A percentile compares a stretch with the other conserved stretches of the same genome.
These are phyloP conservation scores for Decapterus maruadsi DNA, from an alignment of 2,797 vertebrate species.

Conservation along the genomic window DNA sequence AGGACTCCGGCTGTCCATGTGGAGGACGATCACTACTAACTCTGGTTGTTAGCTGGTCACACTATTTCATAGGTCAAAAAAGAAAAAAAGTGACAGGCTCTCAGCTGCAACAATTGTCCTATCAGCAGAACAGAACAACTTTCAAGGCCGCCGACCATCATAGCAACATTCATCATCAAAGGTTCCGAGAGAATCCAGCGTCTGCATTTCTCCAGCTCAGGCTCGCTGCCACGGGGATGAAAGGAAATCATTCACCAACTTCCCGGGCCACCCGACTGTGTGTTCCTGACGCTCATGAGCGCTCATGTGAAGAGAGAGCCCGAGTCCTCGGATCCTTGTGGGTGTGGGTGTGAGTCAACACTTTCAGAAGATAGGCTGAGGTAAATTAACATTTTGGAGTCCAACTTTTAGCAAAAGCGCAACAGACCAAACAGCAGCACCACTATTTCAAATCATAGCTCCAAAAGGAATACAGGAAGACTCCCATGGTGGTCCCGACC, in stretches of 20 bases:
- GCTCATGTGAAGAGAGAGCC: conserved; percentile 28
- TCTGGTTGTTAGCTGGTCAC: not conserved
- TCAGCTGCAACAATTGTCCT: conserved; percentile 9
- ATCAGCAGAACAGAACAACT: conserved; percentile 41
- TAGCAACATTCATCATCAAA: conserved; percentile 34
- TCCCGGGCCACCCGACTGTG: conserved; percentile 17
- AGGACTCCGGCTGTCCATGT: not conserved
- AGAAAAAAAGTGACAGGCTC: not conserved
- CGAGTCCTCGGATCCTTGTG: conserved; percentile 24
- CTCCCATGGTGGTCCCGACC: not conserved
- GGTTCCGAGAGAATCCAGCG: conserved; percentile 23
- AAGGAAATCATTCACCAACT: conserved; percentile 54
- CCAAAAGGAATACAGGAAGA: not conserved
- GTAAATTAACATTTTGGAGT: conserved; percentile 37
- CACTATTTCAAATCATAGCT: not conserved
- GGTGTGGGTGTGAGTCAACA: conserved; percentile 45
- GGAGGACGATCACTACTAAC: not conserved
- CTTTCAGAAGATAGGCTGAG: conserved; percentile 34
- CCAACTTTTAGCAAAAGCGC: conserved; percentile 28
- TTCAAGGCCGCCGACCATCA: conserved; percentile 39
- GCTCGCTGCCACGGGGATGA: conserved; percentile 27
- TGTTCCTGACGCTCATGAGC: conserved; percentile 17
- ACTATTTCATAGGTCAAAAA: not conserved
- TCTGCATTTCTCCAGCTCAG: conserved; percentile 18
- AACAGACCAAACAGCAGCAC: not conserved